These are phyloP conservation scores for Zosterops pallidus DNA, from an alignment of 2,113 vertebrate genomes.

Conservation along the genomic window DNA sequence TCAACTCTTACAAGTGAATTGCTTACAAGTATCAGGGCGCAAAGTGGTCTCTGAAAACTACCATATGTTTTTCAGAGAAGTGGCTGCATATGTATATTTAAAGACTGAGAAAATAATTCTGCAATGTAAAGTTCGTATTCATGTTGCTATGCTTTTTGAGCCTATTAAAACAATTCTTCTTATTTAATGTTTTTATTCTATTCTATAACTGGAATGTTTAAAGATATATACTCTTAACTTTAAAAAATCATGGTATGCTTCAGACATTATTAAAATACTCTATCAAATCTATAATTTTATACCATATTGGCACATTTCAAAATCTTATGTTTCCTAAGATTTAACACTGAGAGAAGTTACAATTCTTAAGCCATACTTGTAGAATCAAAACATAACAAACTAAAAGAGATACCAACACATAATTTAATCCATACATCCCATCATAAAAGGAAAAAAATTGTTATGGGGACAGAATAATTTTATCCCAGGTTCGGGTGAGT, in stretches of 20 bases:
- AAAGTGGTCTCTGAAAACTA: background rate
- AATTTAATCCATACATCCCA: background rate
- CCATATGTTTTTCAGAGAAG: background rate
- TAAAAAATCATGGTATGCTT: background rate
- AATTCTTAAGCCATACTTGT: background rate
- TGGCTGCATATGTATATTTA: background rate
- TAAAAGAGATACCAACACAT: background rate
- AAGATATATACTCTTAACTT: background rate
- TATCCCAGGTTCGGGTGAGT: background rate
- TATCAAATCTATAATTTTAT: background rate
- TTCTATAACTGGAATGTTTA: background rate
- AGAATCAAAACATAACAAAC: background rate
- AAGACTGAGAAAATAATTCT: background rate
- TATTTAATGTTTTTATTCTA: background rate
- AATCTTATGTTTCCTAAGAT: background rate
- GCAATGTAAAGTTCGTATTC: background rate
- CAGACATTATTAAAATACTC: background rate
- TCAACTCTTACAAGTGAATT: constrained; percentile 23
- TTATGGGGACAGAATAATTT: background rate
- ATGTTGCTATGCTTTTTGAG: background rate
- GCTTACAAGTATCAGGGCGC: background rate
- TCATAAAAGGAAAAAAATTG: background rate
- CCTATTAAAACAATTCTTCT: background rate
- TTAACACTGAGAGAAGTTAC: background rate
- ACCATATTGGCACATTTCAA: background rate